Percentiles rank a stretch among this genome's conserved stretches.
Conservation (phyloP, 1,140 invertebrate genomes). For the Homarus americanus region DNA sequence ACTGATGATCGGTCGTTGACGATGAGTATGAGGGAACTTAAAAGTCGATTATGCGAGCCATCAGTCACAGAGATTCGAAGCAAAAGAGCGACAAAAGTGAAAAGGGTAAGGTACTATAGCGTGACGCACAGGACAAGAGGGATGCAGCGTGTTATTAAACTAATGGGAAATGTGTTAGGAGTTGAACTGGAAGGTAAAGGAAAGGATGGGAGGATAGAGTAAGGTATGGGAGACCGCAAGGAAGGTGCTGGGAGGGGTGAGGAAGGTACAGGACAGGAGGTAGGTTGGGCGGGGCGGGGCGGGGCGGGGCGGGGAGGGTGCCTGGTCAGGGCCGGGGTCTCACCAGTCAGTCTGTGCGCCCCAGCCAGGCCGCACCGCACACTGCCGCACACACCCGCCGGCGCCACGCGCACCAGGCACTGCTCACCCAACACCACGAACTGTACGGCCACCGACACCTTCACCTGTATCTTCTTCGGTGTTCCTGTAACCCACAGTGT, state of each 20-base stretch:
- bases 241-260: background rate
- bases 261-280: slow-evolving; percentile 38
- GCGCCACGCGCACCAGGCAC: slow-evolving; percentile 27
- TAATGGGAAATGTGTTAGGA: too few relatives aligned
- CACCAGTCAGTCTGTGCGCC: slow-evolving; percentile 49
- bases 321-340: slow-evolving; percentile 43
- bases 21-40: too few relatives aligned
- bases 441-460: background rate
- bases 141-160: too few relatives aligned
- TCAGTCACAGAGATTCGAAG: too few relatives aligned
- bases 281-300: slow-evolving; percentile 27
- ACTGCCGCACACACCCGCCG: slow-evolving; percentile 4
- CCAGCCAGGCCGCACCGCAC: slow-evolving; percentile 43
- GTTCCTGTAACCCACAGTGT: background rate
- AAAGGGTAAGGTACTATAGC: too few relatives aligned
- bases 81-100: too few relatives aligned
- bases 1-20: too few relatives aligned
- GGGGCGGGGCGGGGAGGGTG: slow-evolving; percentile 52
- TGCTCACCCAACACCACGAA: background rate
- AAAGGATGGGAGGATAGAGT: too few relatives aligned
- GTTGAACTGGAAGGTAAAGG: background rate
- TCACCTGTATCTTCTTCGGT: too few relatives aligned
- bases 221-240: background rate
- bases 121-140: too few relatives aligned
- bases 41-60: too few relatives aligned